These are phyloP conservation scores for Cryptotis parvus DNA, from an alignment of 2,113 vertebrate genomes.

Conservation along the genomic window DNA sequence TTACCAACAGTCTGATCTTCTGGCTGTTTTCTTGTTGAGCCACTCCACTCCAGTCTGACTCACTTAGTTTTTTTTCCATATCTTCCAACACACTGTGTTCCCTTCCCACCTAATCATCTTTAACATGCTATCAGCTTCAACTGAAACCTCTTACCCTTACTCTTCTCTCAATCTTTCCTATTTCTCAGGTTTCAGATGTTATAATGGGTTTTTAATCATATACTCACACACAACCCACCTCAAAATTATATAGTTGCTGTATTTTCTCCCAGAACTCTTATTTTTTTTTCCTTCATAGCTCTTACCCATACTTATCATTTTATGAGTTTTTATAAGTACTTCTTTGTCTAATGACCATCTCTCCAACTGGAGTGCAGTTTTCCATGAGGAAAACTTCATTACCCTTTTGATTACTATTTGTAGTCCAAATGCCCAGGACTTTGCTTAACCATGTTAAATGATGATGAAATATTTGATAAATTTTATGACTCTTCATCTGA, in stretches of 20 bases:
- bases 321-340: not conserved
- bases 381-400: not conserved
- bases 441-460: not conserved
- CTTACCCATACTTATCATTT: not conserved
- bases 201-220: not conserved
- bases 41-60: too few species aligned
- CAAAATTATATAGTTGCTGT: not conserved
- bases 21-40: fast-evolving
- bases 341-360: not conserved
- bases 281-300: not conserved
- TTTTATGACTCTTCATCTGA: not conserved
- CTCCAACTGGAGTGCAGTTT: not conserved
- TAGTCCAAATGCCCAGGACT: not conserved
- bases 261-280: not conserved
- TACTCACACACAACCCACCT: not conserved
- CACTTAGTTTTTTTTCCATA: not conserved
- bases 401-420: not conserved
- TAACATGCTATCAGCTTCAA: not conserved
- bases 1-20: not conserved
- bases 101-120: not conserved
- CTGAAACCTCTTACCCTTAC: not conserved
- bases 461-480: not conserved
- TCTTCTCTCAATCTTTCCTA: not conserved
- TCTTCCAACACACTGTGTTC: not conserved
- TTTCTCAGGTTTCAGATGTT: not conserved